phyloP scores from a whole-genome alignment of 2,113 vertebrate genomes.

The mouse (Mus musculus) region DNA sequence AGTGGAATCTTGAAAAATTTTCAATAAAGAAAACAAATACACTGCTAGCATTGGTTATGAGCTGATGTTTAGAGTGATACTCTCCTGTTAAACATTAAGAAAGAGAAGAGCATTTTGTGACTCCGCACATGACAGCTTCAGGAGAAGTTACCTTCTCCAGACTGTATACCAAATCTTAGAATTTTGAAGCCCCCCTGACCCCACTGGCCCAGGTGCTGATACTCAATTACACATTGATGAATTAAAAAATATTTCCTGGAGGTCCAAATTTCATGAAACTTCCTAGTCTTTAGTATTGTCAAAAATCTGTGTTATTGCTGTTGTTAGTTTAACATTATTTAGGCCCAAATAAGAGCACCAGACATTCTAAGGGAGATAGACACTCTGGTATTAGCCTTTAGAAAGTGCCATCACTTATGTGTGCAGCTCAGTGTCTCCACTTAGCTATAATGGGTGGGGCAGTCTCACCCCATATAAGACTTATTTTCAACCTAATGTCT shows the following conservation, averaged over 20 bases:
- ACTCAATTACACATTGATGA: too few species aligned
- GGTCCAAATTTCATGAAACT: neutral
- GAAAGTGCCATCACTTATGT: neutral
- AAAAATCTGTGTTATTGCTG: neutral
- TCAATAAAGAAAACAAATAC: slow-evolving; percentile 32
- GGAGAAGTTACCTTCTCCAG: neutral
- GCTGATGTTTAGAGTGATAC: neutral
- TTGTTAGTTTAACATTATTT: neutral
- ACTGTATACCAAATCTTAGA: neutral
- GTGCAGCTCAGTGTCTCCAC: too few species aligned
- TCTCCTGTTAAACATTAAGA: slow-evolving; percentile 7
- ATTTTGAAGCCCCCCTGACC: neutral
- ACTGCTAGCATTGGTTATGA: neutral
- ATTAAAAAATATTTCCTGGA: neutral
- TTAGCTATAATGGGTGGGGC: rapidly evolving
- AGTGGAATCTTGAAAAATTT: slow-evolving; percentile 49
- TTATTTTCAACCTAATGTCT: neutral
- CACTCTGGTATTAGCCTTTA: neutral
- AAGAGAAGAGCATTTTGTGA: neutral
- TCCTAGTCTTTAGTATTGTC: neutral
- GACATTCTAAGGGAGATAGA: too few species aligned
- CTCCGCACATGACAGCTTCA: neutral
- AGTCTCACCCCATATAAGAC: neutral
- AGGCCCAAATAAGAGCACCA: neutral
- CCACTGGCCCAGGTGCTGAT: too few species aligned